Evolutionary conservation across 2,797 vertebrate genomes (phyloP).

Genomic region (Dromococcyx pavoninus): DNA sequence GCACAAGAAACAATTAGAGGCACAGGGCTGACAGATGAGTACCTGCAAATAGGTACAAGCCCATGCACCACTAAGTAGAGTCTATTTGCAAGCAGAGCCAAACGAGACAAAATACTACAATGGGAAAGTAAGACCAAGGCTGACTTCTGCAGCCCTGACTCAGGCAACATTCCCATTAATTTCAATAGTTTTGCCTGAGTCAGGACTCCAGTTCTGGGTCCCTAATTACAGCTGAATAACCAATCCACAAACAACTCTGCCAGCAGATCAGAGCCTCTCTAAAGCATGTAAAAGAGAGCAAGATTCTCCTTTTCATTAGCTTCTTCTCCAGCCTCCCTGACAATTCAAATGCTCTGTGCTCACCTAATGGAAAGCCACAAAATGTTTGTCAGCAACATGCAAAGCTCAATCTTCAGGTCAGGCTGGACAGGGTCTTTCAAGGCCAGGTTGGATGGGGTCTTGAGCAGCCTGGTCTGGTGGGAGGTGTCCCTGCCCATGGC

Average conservation of each 20-base stretch:
- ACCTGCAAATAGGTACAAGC: background rate
- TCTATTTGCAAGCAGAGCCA: background rate
- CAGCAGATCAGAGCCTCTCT: background rate
- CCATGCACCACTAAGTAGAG: background rate
- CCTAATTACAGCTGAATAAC: background rate
- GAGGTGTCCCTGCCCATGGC: too few species aligned
- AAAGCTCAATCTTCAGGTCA: background rate
- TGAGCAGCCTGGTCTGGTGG: too few species aligned
- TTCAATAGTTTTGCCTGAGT: background rate
- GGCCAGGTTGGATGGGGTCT: too few species aligned
- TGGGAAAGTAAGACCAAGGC: background rate
- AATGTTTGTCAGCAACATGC: background rate
- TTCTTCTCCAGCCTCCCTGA: background rate
- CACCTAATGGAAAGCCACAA: background rate
- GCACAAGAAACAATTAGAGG: slow-evolving; percentile 7
- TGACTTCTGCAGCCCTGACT: background rate
- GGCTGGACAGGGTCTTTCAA: too few species aligned
- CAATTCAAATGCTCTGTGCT: accelerated
- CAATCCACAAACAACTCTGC: background rate
- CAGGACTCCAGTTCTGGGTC: background rate
- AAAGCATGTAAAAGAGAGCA: background rate
- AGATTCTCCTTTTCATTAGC: background rate
- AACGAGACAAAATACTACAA: background rate
- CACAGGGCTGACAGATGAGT: background rate
- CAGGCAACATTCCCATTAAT: background rate